Evolutionary conservation across 2,888 invertebrate genomes (phyloP).

Genomic region (Lysandra bellargus): DNA sequence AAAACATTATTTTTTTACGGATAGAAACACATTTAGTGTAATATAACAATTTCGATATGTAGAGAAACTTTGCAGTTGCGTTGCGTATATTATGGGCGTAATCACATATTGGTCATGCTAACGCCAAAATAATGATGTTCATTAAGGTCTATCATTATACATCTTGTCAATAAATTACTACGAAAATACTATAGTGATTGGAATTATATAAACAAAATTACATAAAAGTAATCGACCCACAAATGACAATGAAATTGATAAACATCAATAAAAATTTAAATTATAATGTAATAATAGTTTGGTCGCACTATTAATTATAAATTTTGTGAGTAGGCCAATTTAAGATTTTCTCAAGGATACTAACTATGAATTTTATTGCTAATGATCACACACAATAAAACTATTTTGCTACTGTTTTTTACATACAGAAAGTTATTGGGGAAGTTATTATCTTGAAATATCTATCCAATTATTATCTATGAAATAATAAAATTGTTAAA

Average conservation of each 20-base stretch:
- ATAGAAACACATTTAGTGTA: background rate
- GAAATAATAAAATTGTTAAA: background rate
- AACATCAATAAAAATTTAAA: background rate
- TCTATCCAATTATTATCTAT: background rate
- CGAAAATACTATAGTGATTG: background rate
- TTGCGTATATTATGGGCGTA: no score
- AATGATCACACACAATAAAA: background rate
- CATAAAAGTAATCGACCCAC: background rate
- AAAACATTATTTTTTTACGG: background rate
- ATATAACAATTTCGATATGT: background rate
- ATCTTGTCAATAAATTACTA: background rate
- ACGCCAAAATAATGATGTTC: no score
- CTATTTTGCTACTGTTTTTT: background rate
- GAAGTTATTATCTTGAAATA: background rate
- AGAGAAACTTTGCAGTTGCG: no score
- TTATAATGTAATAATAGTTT: background rate
- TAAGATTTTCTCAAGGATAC: background rate
- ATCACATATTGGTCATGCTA: no score
- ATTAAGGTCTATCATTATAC: background rate
- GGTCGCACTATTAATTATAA: background rate
- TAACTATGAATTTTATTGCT: background rate
- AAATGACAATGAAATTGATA: background rate
- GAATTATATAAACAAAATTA: conserved; percentile 13
- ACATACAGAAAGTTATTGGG: background rate
- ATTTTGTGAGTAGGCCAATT: background rate